Percentiles rank a stretch among this genome's conserved stretches.
These are phyloP conservation scores for Microhierax caerulescens DNA, from an alignment of 2,797 vertebrate genomes.

Conservation along the genomic window DNA sequence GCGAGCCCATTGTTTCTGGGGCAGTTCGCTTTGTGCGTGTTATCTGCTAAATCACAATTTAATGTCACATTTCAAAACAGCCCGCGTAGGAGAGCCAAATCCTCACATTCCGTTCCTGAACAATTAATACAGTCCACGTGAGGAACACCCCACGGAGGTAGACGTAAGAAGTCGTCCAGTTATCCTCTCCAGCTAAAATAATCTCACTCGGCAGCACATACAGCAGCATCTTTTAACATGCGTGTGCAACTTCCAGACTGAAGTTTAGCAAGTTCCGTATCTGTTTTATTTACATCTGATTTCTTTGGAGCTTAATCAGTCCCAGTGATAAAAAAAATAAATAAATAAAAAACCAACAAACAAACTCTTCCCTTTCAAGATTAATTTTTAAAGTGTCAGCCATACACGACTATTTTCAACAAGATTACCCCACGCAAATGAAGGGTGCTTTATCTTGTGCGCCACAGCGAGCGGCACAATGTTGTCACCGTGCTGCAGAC, in stretches of 20 bases:
- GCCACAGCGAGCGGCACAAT: constrained; percentile 24
- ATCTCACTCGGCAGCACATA: not conserved
- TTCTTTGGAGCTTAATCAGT: constrained; percentile 18
- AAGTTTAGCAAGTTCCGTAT: constrained; percentile 29
- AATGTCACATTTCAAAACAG: constrained; percentile 27
- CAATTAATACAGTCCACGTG: not conserved
- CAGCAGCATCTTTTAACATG: not conserved
- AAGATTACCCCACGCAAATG: constrained; percentile 39
- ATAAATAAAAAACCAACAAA: not conserved
- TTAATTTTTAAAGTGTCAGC: constrained; percentile 52
- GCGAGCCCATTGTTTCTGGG: constrained; percentile 32
- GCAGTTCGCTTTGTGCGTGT: not conserved
- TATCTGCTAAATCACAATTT: constrained; percentile 42
- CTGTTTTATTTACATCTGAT: constrained; percentile 39
- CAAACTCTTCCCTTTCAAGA: constrained; percentile 54
- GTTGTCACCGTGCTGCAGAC: constrained; percentile 46
- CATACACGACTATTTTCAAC: not conserved
- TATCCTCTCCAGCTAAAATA: constrained; percentile 1
- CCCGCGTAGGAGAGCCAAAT: not conserved
- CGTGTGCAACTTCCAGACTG: not conserved
- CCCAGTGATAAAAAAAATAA: not conserved
- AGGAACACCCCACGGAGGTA: not conserved
- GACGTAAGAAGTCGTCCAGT: not conserved
- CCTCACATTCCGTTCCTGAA: not conserved
- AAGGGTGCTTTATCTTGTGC: constrained; percentile 45